These are phyloP conservation scores for Stegostoma tigrinum DNA, from an alignment of 2,113 vertebrate genomes.

Conservation along the genomic window DNA sequence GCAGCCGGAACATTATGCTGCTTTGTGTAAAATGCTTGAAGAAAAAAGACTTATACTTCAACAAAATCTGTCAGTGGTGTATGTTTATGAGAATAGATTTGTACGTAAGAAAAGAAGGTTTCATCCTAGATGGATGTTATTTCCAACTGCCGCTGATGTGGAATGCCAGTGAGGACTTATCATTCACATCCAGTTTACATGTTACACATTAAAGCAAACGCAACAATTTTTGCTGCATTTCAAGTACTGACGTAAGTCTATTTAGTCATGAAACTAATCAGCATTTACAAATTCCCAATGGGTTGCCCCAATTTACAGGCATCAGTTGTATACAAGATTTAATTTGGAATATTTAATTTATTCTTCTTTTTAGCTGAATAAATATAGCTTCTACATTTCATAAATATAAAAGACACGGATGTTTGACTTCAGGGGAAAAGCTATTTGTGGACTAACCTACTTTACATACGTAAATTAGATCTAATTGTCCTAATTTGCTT, in stretches of 20 bases:
- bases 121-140: not conserved
- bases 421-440: slow-evolving; percentile 35
- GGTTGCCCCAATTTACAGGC: slow-evolving; percentile 5
- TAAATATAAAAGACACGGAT: slow-evolving; percentile 21
- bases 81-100: not conserved
- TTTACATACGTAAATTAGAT: slow-evolving; percentile 37
- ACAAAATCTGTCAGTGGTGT: not conserved
- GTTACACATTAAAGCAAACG: not conserved
- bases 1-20: too few species aligned
- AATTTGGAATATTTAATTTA: slow-evolving; percentile 32
- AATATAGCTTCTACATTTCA: slow-evolving; percentile 30
- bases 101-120: not conserved
- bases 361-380: slow-evolving; percentile 32
- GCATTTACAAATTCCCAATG: slow-evolving; percentile 15
- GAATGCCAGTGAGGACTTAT: not conserved
- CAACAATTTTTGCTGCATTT: not conserved
- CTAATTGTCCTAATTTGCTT: slow-evolving; percentile 35
- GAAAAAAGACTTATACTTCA: not conserved
- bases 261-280: slow-evolving; percentile 13
- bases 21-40: not conserved
- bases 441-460: slow-evolving; percentile 30
- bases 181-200: not conserved
- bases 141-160: not conserved
- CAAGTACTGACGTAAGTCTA: not conserved
- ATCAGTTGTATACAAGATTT: slow-evolving; percentile 27